Percentiles rank a stretch among this genome's conserved stretches.
phyloP scores from a whole-genome alignment of 2,888 invertebrate genomes.

The Phengaris arion region DNA sequence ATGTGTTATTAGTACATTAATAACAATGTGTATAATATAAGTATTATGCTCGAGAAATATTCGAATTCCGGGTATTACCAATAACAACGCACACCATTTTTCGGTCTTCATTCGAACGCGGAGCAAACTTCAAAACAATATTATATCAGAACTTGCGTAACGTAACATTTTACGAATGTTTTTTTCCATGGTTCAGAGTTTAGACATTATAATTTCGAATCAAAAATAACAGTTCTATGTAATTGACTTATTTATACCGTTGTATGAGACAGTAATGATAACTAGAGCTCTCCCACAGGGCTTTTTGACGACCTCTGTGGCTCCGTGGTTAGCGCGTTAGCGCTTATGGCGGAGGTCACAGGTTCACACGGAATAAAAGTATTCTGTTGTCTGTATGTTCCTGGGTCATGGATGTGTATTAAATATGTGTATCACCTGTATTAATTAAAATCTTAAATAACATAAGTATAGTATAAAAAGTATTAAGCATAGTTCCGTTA shows the following conservation, averaged over 20 bases:
- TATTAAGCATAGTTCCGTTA: too few species aligned
- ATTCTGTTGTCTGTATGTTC: too few species aligned
- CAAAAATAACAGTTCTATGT: too few species aligned
- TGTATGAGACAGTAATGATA: too few species aligned
- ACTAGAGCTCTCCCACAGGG: too few species aligned
- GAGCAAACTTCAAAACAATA: not conserved
- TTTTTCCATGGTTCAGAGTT: too few species aligned
- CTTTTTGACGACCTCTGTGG: not conserved
- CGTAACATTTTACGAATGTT: not conserved
- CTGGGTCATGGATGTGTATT: too few species aligned
- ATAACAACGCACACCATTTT: not conserved
- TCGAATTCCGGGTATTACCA: not conserved
- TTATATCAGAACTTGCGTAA: not conserved
- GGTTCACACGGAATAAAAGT: not conserved
- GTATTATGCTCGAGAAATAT: not conserved
- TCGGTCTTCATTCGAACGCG: not conserved
- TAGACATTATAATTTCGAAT: too few species aligned
- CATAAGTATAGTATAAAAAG: not conserved
- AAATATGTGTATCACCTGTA: too few species aligned
- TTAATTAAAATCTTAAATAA: too few species aligned
- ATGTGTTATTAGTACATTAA: not conserved
- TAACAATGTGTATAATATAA: too few species aligned
- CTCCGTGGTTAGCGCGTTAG: not conserved
- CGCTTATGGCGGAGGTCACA: not conserved
- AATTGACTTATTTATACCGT: too few species aligned